phyloP scores from a whole-genome alignment of 2,113 vertebrate species.

The Trematocara stigmaticum region DNA sequence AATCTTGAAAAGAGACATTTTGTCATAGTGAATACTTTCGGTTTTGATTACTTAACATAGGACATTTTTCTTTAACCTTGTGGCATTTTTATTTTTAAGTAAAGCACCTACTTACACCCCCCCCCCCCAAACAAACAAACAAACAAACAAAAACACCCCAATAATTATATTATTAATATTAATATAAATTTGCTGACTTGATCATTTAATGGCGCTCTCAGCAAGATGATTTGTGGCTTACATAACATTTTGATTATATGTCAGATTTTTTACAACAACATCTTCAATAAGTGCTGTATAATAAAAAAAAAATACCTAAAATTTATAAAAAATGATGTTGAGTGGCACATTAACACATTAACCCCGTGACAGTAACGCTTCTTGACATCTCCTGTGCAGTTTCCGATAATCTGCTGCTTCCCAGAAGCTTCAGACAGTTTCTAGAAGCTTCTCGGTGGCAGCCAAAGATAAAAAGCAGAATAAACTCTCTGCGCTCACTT shows the following conservation, averaged over 20 bases:
- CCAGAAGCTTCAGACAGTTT: neutral
- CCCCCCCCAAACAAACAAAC: no score
- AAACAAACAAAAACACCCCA: no score
- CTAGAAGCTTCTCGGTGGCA: neutral
- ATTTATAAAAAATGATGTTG: neutral
- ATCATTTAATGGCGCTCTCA: neutral
- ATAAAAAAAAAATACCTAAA: accelerated
- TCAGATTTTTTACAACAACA: neutral
- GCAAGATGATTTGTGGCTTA: neutral
- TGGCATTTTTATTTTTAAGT: neutral
- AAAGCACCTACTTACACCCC: neutral
- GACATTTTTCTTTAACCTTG: neutral
- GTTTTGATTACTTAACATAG: neutral
- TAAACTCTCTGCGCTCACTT: neutral
- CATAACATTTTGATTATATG: neutral
- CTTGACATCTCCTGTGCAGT: neutral
- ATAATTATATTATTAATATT: neutral
- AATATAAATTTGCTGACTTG: neutral
- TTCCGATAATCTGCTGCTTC: neutral
- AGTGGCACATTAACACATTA: neutral
- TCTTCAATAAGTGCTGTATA: neutral
- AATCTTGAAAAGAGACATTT: neutral
- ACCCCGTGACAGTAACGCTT: neutral
- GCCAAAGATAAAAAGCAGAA: neutral
- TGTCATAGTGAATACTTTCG: neutral